Evolutionary conservation across 2,797 vertebrate genomes (phyloP), one percentile per base, ranked within the genome.

Genomic region (Lagodon rhomboides): DNA sequence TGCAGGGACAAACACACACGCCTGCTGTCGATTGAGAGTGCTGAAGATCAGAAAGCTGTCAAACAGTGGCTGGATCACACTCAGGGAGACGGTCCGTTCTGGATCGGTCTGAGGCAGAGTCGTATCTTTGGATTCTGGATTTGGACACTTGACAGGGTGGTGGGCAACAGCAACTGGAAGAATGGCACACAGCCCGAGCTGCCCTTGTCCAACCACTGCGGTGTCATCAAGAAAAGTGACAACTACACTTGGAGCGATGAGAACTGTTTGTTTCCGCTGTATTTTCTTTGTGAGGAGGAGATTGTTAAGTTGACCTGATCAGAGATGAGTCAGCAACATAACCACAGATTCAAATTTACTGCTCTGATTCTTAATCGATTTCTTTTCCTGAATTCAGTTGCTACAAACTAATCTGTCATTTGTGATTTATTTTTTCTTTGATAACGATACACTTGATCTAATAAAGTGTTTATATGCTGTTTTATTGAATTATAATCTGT

Each of bases 41-140:
- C 0, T 0, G 0, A 22, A 0, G 91, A 94, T 41, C 89, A 93
- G 82, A 0, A 0, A 0, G 80, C 54, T 22, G 83, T 92, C 0
- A 0, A 17, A 0, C 3, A 74, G 0, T 65, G 76, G 85, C 15
- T 93, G 0, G 12, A 11, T 0, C 0, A 0, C 0, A 12, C 4
- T 5, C 0, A 1, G 0, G 9, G 5, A 9, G 0, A 0, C 0
- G 71, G 54, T 1, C 43, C 17, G 0, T 62, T 93, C 65, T 95
- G 94, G 94, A 77, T 94, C 7, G 93, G 89, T 20, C 84, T 94
- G 56, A 85, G 79, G 78, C 92, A 94, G 86, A 94, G 89, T 58
- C 58, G 18, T 0, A 13, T 93, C 5, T 91, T 94, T 51, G 92
- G 93, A 16, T 93, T 93, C 87, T 95, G 94, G 94, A 70, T 94